Percentiles rank a stretch among this genome's conserved stretches.
These are phyloP conservation scores for Euphydryas editha DNA, from an alignment of 2,888 invertebrate genomes.

Conservation along the genomic window DNA sequence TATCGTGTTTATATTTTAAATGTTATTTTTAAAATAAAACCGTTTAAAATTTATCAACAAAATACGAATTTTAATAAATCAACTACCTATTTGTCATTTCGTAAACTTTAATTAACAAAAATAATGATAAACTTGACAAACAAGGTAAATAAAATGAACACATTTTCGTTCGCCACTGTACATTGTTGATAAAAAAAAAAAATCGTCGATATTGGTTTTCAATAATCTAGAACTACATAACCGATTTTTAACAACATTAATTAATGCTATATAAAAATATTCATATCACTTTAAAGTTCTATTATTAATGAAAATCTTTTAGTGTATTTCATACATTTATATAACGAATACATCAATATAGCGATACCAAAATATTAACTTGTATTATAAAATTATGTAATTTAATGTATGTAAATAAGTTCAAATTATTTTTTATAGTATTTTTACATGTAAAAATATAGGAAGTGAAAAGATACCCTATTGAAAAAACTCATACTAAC, in stretches of 20 bases:
- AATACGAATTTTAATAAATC: too few relatives aligned
- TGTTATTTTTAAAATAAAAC: too few relatives aligned
- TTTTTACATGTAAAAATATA: too few relatives aligned
- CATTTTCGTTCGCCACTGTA: not conserved
- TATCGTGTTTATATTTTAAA: too few relatives aligned
- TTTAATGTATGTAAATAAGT: not conserved
- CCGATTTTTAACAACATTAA: not conserved
- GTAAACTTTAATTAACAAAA: not conserved
- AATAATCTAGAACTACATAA: not conserved
- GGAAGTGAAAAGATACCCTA: too few relatives aligned
- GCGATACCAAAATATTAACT: slow-evolving; percentile 6
- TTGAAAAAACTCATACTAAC: too few relatives aligned
- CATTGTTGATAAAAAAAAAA: not conserved
- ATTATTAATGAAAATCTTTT: not conserved
- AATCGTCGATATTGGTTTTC: not conserved
- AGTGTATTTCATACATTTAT: slow-evolving; percentile 8
- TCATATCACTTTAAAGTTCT: not conserved
- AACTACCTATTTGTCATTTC: too few relatives aligned
- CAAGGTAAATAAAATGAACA: slow-evolving; percentile 3
- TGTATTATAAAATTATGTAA: slow-evolving; percentile 9
- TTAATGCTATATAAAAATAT: slow-evolving; percentile 12
- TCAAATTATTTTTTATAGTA: not conserved
- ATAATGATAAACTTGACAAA: not conserved
- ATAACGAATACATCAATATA: slow-evolving; percentile 4
- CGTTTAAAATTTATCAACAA: too few relatives aligned